Evolutionary conservation across 2,888 invertebrate genomes (phyloP).

Genomic region (Drosophila infuscata): DNA sequence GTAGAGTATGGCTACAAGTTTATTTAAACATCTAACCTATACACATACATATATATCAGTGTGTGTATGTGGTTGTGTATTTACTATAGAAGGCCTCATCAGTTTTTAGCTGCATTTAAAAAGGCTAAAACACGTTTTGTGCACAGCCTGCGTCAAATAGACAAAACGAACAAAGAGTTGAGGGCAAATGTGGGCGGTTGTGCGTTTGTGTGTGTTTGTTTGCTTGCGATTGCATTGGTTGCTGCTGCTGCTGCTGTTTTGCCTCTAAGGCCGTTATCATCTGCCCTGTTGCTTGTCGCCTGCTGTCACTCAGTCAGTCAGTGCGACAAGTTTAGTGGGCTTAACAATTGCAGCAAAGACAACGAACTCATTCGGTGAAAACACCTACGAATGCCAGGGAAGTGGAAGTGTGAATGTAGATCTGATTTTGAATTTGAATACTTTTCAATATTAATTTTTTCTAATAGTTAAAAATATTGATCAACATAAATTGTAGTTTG

Average conservation of each 20-base stretch:
- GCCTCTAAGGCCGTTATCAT: constrained; percentile 64
- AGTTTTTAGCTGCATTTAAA: constrained; percentile 54
- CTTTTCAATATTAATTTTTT: neutral
- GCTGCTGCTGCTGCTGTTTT: constrained; percentile 22
- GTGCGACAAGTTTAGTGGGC: constrained; percentile 57
- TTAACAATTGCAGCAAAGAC: constrained; percentile 34
- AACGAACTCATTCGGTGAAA: constrained; percentile 17
- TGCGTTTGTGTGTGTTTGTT: constrained; percentile 1
- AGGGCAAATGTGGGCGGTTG: constrained; percentile 61
- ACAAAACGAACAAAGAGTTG: constrained; percentile 50
- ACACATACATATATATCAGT: neutral
- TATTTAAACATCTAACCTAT: constrained; percentile 20
- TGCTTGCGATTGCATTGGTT: constrained; percentile 8
- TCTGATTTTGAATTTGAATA: neutral
- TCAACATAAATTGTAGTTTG: neutral
- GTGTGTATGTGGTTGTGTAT: constrained; percentile 7
- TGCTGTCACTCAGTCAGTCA: constrained; percentile 50
- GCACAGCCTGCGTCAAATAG: constrained; percentile 54
- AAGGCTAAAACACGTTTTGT: constrained; percentile 66
- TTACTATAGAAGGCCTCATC: constrained; percentile 33
- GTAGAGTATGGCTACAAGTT: constrained; percentile 38
- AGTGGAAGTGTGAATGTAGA: constrained; percentile 2
- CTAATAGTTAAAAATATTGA: neutral
- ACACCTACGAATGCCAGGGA: constrained; percentile 28
- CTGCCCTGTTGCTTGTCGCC: constrained; percentile 22